A percentile compares a stretch with the other conserved stretches of the same genome.
phyloP scores from a whole-genome alignment of 2,113 vertebrate genomes.

The Vireo altiloquus region DNA sequence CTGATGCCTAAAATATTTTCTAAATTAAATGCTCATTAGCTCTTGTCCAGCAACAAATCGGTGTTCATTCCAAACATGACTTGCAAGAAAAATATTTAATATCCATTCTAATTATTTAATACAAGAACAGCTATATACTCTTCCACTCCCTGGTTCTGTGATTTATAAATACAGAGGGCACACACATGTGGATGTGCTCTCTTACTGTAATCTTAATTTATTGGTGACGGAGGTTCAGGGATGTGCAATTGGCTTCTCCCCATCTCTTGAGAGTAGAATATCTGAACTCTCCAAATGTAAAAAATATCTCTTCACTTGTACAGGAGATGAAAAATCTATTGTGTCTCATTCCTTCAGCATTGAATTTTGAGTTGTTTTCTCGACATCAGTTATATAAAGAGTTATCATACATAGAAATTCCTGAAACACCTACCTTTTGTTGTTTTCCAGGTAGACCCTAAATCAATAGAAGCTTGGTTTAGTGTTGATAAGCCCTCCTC shows the following conservation, averaged over 20 bases:
- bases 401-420: background rate
- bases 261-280: background rate
- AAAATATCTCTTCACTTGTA: background rate
- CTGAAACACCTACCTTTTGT: background rate
- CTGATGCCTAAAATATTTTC: background rate
- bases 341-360: background rate
- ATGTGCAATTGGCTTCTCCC: background rate
- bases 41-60: background rate
- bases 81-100: background rate
- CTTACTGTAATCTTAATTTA: background rate
- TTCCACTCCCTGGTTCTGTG: background rate
- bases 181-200: background rate
- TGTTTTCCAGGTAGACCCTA: background rate
- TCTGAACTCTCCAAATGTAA: background rate
- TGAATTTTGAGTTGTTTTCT: background rate
- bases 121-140: background rate
- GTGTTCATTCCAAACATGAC: background rate
- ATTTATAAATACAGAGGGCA: background rate
- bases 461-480: background rate
- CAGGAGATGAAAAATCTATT: background rate
- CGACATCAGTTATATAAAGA: background rate
- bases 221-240: background rate
- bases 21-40: background rate
- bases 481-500: background rate
- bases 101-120: background rate